Evolutionary conservation across 92 coral and sea anemone genomes (phyloP), one percentile per base, ranked within the genome.

Genomic region (Siderastrea siderea): DNA sequence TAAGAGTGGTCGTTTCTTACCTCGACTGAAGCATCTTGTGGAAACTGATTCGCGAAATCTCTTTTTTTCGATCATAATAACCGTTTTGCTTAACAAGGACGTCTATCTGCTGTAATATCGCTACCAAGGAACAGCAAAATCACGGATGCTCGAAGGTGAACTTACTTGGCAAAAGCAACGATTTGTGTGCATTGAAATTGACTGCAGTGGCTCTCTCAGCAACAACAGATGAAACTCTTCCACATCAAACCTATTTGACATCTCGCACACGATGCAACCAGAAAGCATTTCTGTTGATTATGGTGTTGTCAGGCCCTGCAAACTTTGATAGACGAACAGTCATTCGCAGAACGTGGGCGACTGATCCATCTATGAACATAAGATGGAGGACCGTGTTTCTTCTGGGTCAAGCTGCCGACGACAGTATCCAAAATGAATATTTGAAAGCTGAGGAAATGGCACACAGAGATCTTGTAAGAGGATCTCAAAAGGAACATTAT

Each of bases 271-370:
- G 19, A 2, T 71, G 77, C 6, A 6, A 4, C 2, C 57, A 11
- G 3, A 7, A 71, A 4, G 11, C 7, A 11, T 77, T 79, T 79
- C 71, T 89, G 47, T 47, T 92, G 10, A 77, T 92, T 14, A 74
- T 92, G 1, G 95, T 89, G 10, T 85, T 88, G 5, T 85, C 93
- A 59, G 74, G 79, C 46, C 90, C 86, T 3, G 88, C 75, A 1
- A 64, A 89, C 67, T 68, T 77, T 54, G 86, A 81, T 63, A 71
- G 93, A 16, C 76, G 95, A 13, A 63, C 54, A 14, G 47, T 74
- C 14, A 92, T 92, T 47, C 93, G 95, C n/a, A 75, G 63, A 15
- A 89, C 93, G 0, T 89, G 95, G 95, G 94, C 87, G 0, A 55
- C 85, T 1, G 94, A 92, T 60, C 47, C 9, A 54, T 77, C 91